phyloP scores from a whole-genome alignment of 1,140 invertebrate genomes.

The Octopus sinensis region DNA sequence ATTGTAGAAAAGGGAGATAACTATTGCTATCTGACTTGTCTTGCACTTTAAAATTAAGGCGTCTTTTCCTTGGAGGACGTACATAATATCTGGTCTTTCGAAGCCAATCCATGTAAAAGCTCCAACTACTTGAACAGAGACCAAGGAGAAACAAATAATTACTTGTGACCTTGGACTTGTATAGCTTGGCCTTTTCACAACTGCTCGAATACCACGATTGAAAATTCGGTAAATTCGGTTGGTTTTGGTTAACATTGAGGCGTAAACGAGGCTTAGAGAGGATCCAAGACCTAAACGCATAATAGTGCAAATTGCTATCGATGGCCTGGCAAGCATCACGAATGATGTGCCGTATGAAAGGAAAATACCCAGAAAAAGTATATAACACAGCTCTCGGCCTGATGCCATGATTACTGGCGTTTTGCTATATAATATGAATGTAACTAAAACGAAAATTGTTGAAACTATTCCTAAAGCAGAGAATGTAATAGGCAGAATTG shows the following conservation, averaged over 20 bases:
- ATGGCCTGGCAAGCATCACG: slow-evolving; percentile 59
- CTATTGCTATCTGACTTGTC: slow-evolving; percentile 69
- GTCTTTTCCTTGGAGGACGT: slow-evolving; percentile 43
- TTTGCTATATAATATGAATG: slow-evolving; percentile 50
- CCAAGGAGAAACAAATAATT: slow-evolving; percentile 78
- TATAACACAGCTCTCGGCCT: slow-evolving; percentile 55
- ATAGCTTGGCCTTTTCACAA: slow-evolving; percentile 84
- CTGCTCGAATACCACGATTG: slow-evolving; percentile 70
- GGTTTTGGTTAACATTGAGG: slow-evolving; percentile 75
- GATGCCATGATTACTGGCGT: slow-evolving; percentile 57
- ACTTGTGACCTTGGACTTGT: slow-evolving; percentile 91
- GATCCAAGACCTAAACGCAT: slow-evolving; percentile 68
- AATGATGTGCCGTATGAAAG: slow-evolving; percentile 53
- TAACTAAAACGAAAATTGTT: slow-evolving; percentile 44
- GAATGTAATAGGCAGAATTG: slow-evolving; percentile 62
- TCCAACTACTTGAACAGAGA: slow-evolving; percentile 59
- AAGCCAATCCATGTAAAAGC: slow-evolving; percentile 64
- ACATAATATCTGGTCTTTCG: slow-evolving; percentile 58
- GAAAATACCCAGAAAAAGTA: slow-evolving; percentile 55
- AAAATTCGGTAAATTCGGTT: slow-evolving; percentile 73
- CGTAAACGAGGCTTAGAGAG: slow-evolving; percentile 71
- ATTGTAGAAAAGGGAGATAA: slow-evolving; percentile 73
- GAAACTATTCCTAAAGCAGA: slow-evolving; percentile 59
- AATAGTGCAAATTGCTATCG: slow-evolving; percentile 64
- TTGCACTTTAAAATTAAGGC: slow-evolving; percentile 66